A percentile compares a stretch with the other conserved stretches of the same genome.
phyloP scores from a whole-genome alignment of 2,797 vertebrate genomes.

The Threskiornis aethiopicus region DNA sequence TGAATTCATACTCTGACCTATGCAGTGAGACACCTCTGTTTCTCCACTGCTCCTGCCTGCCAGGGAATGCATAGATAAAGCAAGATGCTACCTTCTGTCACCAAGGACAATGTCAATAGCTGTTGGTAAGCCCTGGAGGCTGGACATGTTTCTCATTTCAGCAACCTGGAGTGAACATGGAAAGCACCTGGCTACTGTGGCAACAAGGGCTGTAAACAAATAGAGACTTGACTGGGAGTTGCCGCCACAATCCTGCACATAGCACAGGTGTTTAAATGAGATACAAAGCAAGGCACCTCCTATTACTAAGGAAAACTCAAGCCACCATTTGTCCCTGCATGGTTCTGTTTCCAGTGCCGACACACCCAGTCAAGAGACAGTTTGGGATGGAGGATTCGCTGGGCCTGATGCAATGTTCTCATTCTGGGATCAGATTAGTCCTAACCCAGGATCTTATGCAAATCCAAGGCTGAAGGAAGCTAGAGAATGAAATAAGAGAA shows the following conservation, averaged over 20 bases:
- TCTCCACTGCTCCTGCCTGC: neutral
- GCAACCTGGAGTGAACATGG: constrained; percentile 1
- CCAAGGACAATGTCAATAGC: neutral
- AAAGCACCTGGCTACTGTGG: constrained; percentile 53
- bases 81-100: neutral
- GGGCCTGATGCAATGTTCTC: constrained; percentile 1
- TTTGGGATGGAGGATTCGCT: neutral
- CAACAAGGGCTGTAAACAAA: constrained; percentile 47
- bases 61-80: neutral
- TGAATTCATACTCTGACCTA: neutral
- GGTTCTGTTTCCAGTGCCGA: neutral
- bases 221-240: constrained; percentile 22
- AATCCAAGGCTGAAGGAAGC: constrained; percentile 41
- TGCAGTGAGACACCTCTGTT: neutral
- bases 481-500: constrained; percentile 24
- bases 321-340: neutral
- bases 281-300: neutral
- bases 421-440: constrained; percentile 17
- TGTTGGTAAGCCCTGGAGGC: neutral
- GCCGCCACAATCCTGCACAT: neutral
- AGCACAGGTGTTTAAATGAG: neutral
- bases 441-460: constrained; percentile 43
- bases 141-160: constrained; percentile 1
- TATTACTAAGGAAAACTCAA: neutral
- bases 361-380: neutral